Evolutionary conservation across 2,797 vertebrate genomes (phyloP).

Genomic region (Rhabdomys pumilio): DNA sequence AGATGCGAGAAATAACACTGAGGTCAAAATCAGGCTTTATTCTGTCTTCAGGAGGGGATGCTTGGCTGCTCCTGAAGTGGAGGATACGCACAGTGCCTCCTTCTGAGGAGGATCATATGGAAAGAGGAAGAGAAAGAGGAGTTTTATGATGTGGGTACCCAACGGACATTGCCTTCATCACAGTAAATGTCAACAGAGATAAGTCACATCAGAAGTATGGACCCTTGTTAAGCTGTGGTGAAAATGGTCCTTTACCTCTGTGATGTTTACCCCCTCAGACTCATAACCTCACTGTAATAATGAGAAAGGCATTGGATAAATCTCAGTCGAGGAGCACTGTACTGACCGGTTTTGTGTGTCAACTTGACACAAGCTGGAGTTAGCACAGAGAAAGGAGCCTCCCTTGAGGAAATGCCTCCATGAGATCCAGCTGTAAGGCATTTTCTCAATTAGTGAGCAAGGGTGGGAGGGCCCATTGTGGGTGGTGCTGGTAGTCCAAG

Average conservation of each 20-base stretch:
- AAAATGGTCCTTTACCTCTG: not conserved
- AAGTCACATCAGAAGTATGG: not conserved
- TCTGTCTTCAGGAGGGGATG: not conserved
- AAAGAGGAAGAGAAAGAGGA: not conserved
- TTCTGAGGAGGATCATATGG: not conserved
- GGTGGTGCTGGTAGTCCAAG: not conserved
- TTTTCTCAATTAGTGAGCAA: not conserved
- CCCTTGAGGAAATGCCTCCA: not conserved
- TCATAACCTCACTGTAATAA: slow-evolving; percentile 19
- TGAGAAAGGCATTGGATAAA: not conserved
- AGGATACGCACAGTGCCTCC: not conserved
- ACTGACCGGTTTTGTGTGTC: not conserved
- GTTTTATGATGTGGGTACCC: not conserved
- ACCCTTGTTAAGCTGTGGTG: not conserved
- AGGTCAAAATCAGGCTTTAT: not conserved
- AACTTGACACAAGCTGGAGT: not conserved
- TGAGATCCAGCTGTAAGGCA: not conserved
- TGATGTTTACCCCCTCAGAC: not conserved
- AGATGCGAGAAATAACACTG: not conserved
- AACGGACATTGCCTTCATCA: not conserved
- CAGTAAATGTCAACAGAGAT: not conserved
- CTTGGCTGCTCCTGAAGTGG: not conserved
- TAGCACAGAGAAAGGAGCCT: not conserved
- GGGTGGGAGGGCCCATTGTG: not conserved
- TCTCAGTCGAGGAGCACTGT: not conserved